Evolutionary conservation across 2,888 invertebrate genomes (phyloP), one percentile per base, ranked within the genome.

Genomic region (Caenorhabditis sinica): DNA sequence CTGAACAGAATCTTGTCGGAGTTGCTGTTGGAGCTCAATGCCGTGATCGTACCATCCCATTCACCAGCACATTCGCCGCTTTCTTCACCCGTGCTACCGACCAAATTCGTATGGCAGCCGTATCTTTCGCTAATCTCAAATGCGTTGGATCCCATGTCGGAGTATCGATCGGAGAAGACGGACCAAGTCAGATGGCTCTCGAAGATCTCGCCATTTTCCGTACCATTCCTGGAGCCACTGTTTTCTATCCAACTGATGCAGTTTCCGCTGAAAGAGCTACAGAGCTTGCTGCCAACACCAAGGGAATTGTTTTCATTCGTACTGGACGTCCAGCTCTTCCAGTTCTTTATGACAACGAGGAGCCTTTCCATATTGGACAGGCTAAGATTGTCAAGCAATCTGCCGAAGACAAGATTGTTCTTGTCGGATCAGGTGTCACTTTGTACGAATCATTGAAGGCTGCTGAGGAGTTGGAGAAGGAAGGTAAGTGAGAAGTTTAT

Each of bases 81-180:
- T 99, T 99, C 95, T 96, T 98, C 93, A 96, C 96, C 2, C 95
- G 99, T 90, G 97, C 97, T 66, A 97, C 96, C 93, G 98, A 99
- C 69, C 98, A 99, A 95, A 96, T 99, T 93, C 96, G 99, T 86
- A 99, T 99, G 98, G 99, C 97, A 25, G 99, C 98, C 68, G 97
- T 99, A 93, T 98, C 98, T 49, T 97, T 97, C 94, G 96, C 97
- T 30, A 98, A 99, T 94, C 96, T 97, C 25, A 99, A 98, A 94
- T 96, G 97, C 93, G 96, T 95, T 83, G 92, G 92, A 25, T 98
- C 98, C 0, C 99, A 99, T 94, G 97, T 97, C 93, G 99, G 99
- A 58, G 96, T 98, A 28, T 97, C 97, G 92, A 99, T 99, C 94
- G 99, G 92, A 66, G 92, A 92, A 61, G 92, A 92, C 87, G 93